Evolutionary conservation across 2,797 vertebrate species (phyloP), one percentile per base, ranked within the genome.

Genomic region (Mastacembelus armatus): DNA sequence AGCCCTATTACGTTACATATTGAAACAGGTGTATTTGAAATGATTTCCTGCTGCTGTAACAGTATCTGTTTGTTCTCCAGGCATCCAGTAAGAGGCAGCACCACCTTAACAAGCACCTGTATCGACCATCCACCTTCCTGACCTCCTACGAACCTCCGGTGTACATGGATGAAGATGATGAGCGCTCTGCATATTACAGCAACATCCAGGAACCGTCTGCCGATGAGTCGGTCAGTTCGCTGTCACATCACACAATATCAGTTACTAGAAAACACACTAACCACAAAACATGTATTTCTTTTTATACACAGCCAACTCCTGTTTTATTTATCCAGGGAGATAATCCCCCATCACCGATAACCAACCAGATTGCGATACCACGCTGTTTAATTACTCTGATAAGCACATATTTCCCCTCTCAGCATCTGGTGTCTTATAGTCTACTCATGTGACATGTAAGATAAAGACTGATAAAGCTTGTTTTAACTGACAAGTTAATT

Each of bases 121-220:
- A 98, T 92, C 94, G 96, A 86, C 97, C 96, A 35, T 99, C 98
- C 82, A 99, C 98, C 72, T 99, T 99, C 89, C 95, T 99, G 91
- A 96, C 97, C 56, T 99, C 98, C 56, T 98, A 99, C 22, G 97
- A 99, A 89, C 97, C 98, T 52, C 98, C 98, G 1, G 98, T 99
- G 83, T 99, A 92, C 86, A 99, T 99, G 98, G 98, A 99, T 35
- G 98, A 99, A 32, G 98, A 99, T 1, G 98, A 99, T 38, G 96
- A 98, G 84, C 94, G 95, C 22, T 88, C 94, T 19, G 93, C 94
- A 64, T 98, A 94, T 84, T 95, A 95, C 77, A 91, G 92, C 88
- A 66, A 84, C 70, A 88, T 95, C 77, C 94, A 96, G 91, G 96
- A 95, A 86, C 89, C 92, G 49, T 89, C 91, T 11, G 91, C 88